These are phyloP conservation scores for Alviniconcha marisindica DNA, from an alignment of 1,140 invertebrate species.

Conservation along the genomic window DNA sequence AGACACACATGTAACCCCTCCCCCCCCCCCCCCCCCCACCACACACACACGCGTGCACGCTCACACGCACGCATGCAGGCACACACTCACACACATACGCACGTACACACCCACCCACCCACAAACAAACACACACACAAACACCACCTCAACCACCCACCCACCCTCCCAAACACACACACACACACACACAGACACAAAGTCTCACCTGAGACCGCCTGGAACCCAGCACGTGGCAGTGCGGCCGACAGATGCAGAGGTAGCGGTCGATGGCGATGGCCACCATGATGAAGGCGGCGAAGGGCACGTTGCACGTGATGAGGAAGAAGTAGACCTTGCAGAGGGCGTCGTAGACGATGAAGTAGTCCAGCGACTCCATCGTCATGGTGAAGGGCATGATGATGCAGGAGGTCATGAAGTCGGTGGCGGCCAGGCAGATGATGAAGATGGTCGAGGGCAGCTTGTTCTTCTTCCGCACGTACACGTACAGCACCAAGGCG, in stretches of 20 bases:
- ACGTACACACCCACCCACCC: neutral
- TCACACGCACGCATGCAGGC: neutral
- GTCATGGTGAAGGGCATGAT: slow-evolving; percentile 71
- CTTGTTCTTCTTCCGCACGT: slow-evolving; percentile 69
- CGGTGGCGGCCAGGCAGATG: slow-evolving; percentile 70
- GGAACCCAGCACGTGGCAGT: slow-evolving; percentile 67
- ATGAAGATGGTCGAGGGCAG: slow-evolving; percentile 74
- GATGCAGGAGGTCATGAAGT: slow-evolving; percentile 69
- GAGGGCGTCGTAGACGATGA: slow-evolving; percentile 57
- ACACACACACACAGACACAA: neutral
- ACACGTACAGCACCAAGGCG: slow-evolving; percentile 73
- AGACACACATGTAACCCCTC: no score
- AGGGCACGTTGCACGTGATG: slow-evolving; percentile 71
- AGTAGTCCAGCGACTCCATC: slow-evolving; percentile 59
- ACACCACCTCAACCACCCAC: neutral
- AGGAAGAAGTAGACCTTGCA: slow-evolving; percentile 74
- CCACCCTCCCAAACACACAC: neutral
- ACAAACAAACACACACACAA: neutral
- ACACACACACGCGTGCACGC: no score
- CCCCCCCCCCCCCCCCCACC: no score
- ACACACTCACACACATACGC: neutral
- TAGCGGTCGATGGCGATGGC: slow-evolving; percentile 75
- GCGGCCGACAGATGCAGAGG: slow-evolving; percentile 74
- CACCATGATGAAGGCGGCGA: slow-evolving; percentile 75
- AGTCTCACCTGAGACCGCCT: slow-evolving; percentile 21